Evolutionary conservation across 2,888 invertebrate species (phyloP).

Genomic region (Catocala nupta): DNA sequence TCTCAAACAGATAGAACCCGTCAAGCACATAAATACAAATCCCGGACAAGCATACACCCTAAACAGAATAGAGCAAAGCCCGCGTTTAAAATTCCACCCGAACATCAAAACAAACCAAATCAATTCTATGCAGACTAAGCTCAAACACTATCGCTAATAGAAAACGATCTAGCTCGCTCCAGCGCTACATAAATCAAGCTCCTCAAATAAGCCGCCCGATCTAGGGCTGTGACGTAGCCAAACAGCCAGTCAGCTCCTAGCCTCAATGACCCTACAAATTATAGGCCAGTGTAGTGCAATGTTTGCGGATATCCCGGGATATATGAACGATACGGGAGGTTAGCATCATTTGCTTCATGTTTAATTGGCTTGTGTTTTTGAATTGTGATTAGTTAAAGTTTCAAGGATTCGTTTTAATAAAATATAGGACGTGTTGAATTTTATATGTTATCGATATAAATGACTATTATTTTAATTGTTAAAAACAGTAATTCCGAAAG

Average conservation of each 20-base stretch:
- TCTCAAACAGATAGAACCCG: too few relatives aligned
- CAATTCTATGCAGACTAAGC: slow-evolving; percentile 50
- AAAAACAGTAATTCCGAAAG: too few relatives aligned
- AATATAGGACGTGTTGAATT: too few relatives aligned
- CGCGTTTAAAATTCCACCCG: slow-evolving; percentile 7
- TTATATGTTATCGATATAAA: too few relatives aligned
- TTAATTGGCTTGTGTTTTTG: not conserved
- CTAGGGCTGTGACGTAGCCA: slow-evolving; percentile 51
- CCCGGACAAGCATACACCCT: not conserved
- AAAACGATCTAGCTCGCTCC: slow-evolving; percentile 57
- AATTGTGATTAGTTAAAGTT: not conserved
- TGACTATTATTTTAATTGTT: too few relatives aligned
- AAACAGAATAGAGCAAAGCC: not conserved
- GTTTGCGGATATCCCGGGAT: slow-evolving; percentile 54
- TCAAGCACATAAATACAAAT: too few relatives aligned
- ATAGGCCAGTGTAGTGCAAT: slow-evolving; percentile 48
- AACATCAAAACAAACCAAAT: slow-evolving; percentile 50
- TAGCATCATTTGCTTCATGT: slow-evolving; percentile 7
- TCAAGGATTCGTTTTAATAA: too few relatives aligned
- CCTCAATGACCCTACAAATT: slow-evolving; percentile 56
- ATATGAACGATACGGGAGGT: slow-evolving; percentile 21
- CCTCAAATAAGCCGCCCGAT: slow-evolving; percentile 63
- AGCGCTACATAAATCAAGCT: slow-evolving; percentile 67
- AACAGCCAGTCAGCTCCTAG: slow-evolving; percentile 51
- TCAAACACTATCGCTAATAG: slow-evolving; percentile 64